Base-by-base conservation (phyloP, 1,140 invertebrate species). In the Bradynema listronoti region DNA sequence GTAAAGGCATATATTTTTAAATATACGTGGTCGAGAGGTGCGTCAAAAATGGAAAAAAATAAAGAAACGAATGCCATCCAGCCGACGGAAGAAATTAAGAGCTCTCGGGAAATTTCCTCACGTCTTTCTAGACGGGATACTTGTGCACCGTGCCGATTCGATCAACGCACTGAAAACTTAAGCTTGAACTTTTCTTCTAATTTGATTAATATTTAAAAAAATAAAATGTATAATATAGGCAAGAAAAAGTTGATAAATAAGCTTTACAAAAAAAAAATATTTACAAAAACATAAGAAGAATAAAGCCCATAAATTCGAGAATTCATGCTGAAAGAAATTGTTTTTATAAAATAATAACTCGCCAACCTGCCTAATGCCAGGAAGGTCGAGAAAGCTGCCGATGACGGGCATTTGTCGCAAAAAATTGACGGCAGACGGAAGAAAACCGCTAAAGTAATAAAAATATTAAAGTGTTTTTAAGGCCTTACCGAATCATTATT, bases 371-470 rank as follows among this genome's bases (percentile, higher is more conserved):
- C 82, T 81, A 55, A 86, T 83, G 22, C 82, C 80, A 2, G 85
- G 85, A 34, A 86, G 68, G 72, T 81, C 83, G 19, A 86, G 77
- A 30, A 86, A 56, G 14, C 78, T 80, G 39, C 84, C 84, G 56
- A 86, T 69, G 19, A 85, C 79, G 53, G 85, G 85, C 58, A 86
- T 79, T 66, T 84, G 73, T 68, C 84, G 72, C 50, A 86, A 73
- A 72, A 86, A 85, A 71, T 84, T 84, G n/a, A 86, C 79, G 39
- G 81, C 84, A 46, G 84, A 83, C 24, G 85, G 85, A 70, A 86
- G 82, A 71, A 86, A 86, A 24, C 85, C 85, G 78, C 84, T 84
- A 71, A 36, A 78, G 47, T 34, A 51, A 36, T 55, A 41, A 49
- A 58, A 79, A 78, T 65, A 66, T 56, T 65, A 71, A 66, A 53